Evolutionary conservation across 2,113 vertebrate species (phyloP), one percentile per base, ranked within the genome.

Genomic region (Pelodiscus sinensis): DNA sequence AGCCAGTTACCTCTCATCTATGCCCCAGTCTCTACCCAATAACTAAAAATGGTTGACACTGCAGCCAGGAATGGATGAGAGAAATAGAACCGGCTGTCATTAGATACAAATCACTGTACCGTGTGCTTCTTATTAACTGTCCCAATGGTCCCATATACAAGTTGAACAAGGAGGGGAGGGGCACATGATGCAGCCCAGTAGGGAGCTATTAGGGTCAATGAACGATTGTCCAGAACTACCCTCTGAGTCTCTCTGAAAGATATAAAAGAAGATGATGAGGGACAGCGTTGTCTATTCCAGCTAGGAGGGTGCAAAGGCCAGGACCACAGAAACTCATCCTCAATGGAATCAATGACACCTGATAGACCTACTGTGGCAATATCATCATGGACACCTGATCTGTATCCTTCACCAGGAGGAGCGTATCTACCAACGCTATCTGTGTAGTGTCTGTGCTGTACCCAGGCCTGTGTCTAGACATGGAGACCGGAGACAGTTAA

Each of bases 1-100:
- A 21, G 21, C 35, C 18, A 51, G 6, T 56, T 71, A 82, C 44
- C 29, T 85, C 81, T 27, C 35, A 5, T 5, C 1, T 10, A 44
- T 65, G 24, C 9, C 5, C 21, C 31, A 0, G 0, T 44, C 65
- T 75, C 58, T n/a, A 13, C n/a, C 52, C 6, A 1, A 0, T 9
- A 60, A 38, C 0, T 21, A 81, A 92, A 50, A 52, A 84, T 55
- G 2, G 87, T 57, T 79, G 19, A 0, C 24, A 92, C 29, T 1
- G 2, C 2, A 6, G 0, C 0, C 19, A 31, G 7, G 14, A 85
- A 12, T 78, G 55, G 8, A 14, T 65, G 31, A 81, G 44, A 81
- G 0, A 60, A 0, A 54, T 68, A 55, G 3, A 68, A 31, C 31
- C 5, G 31, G 65, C 15, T 19, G 9, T 71, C n/a, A 35, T 71